Evolutionary conservation across 2,113 vertebrate species (phyloP).

Genomic region (Tapirus terrestris): DNA sequence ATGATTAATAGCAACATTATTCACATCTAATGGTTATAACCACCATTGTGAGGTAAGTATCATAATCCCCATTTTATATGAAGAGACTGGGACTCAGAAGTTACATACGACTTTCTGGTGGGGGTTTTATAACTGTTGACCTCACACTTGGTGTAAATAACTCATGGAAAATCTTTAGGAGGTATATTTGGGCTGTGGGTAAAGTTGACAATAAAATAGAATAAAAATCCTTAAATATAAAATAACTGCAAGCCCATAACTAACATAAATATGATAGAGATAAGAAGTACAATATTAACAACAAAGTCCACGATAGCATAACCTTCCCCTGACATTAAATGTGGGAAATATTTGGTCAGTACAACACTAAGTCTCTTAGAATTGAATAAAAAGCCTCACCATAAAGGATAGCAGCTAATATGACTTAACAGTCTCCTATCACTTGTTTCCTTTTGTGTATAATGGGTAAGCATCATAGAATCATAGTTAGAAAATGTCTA

Average conservation of each 20-base stretch:
- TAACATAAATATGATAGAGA: neutral
- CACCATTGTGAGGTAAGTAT: neutral
- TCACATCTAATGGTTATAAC: neutral
- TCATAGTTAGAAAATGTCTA: conserved; percentile 4
- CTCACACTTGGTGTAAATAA: neutral
- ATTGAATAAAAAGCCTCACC: neutral
- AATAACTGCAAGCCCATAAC: neutral
- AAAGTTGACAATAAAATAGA: neutral
- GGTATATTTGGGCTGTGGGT: neutral
- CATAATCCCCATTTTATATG: neutral
- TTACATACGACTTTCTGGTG: conserved; percentile 13
- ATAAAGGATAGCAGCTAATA: neutral
- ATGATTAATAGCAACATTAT: neutral
- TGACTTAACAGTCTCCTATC: neutral
- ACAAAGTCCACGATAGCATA: neutral
- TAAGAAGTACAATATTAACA: neutral
- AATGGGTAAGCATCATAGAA: neutral
- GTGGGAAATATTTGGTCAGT: conserved; percentile 16
- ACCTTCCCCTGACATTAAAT: neutral
- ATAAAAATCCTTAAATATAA: conserved; percentile 39
- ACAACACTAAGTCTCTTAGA: neutral
- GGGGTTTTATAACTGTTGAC: neutral
- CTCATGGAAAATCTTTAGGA: neutral
- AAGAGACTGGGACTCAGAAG: neutral
- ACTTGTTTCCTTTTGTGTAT: neutral